A percentile compares a stretch with the other conserved stretches of the same genome.
Conservation (phyloP, 2,797 vertebrate species). For the Poeciliopsis infans region DNA sequence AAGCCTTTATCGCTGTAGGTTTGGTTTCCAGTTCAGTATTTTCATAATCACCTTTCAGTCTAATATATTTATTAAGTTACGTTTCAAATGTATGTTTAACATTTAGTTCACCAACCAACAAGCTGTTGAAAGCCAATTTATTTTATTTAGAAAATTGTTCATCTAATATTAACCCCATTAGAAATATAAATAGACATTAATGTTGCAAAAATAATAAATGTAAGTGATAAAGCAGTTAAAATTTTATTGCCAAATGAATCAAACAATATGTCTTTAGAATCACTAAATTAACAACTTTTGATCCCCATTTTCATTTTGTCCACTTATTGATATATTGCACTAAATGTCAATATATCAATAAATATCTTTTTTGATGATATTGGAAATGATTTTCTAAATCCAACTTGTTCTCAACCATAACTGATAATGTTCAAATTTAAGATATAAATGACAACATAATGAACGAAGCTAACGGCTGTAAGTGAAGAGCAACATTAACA, state of each 20-base stretch:
- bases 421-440: neutral
- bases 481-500: no score
- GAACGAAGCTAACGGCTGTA: neutral
- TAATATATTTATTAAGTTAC: neutral
- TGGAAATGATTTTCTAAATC: neutral
- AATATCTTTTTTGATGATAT: neutral
- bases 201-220: neutral
- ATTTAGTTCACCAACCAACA: neutral
- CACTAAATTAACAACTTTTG: neutral
- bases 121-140: neutral
- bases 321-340: neutral
- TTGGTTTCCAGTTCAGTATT: neutral
- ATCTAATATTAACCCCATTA: neutral
- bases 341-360: no score
- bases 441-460: neutral
- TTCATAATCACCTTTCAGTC: neutral
- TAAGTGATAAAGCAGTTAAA: neutral
- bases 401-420: neutral
- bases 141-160: neutral
- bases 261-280: neutral
- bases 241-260: neutral
- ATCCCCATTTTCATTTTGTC: neutral
- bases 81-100: neutral
- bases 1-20: neutral
- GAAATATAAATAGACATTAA: neutral